Base-by-base conservation (phyloP, 2,113 vertebrate genomes). In the Xenus cinereus region DNA sequence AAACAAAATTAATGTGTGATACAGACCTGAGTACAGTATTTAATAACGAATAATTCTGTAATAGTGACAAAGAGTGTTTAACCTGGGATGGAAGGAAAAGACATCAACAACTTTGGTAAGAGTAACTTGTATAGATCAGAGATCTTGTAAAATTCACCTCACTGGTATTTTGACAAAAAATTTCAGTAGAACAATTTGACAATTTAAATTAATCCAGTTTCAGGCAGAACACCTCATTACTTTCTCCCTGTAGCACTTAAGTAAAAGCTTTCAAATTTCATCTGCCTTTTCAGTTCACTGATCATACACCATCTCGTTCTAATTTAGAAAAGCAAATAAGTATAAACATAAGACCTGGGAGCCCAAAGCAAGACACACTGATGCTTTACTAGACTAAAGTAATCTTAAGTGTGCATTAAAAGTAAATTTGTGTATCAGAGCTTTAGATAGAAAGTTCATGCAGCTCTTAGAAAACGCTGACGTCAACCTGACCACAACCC, bases 181-280 rank as follows among this genome's bases (percentile, higher is more conserved):
- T 62, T 35, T 59, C 74, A 73, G 48, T 35, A 75, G 50, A 89
- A 56, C 7, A 57, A 35, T 54, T 82, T 88, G 75, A 84, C 63
- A 88, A n/a, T 87, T 68, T 28, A 88, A 87, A 88, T 90, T 41
- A 51, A 76, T 48, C 48, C 0, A 0, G 16, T 66, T 83, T 79
- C 24, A 60, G 46, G n/a, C 32, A 74, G 72, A 94, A 69, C 45
- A 85, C 22, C 41, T 80, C 63, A 84, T 76, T 93, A 35, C 57
- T 53, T 69, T 80, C 41, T 76, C 39, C 68, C 37, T 30, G 30
- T 18, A 69, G 62, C 2, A 0, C 19, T 0, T 45, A 83, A 69
- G 33, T 79, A 90, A 85, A 90, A 60, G 75, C 62, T 79, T 90
- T 85, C 39, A 90, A 64, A 90, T 91, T 90, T 88, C 39, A 66